These are phyloP conservation scores for Orcinus orca DNA, from an alignment of 2,113 vertebrate species.

Conservation along the genomic window DNA sequence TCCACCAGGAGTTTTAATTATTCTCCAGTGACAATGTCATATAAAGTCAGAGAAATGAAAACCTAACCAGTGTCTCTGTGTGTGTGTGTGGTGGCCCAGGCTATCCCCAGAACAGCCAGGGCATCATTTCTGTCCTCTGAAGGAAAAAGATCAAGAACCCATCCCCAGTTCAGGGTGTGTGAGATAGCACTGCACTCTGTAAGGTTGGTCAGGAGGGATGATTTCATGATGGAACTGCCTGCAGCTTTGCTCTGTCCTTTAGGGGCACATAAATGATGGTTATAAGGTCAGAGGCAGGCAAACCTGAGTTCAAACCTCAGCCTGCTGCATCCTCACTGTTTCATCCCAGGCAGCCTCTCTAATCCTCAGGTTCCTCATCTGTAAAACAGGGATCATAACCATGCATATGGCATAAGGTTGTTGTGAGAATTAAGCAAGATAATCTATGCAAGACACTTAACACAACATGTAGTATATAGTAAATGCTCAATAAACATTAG, in stretches of 20 bases:
- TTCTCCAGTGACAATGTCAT: neutral
- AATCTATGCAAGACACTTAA: neutral
- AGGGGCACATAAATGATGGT: neutral
- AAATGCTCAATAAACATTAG: neutral
- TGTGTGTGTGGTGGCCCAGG: neutral
- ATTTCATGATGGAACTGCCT: neutral
- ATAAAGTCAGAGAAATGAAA: constrained; percentile 22
- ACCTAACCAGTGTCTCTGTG: neutral
- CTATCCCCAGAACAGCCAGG: neutral
- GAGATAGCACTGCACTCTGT: neutral
- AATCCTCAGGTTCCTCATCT: neutral
- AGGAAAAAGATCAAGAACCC: neutral
- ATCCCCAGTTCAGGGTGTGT: neutral
- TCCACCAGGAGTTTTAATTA: constrained; percentile 18
- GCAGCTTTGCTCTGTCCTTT: neutral
- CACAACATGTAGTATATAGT: neutral
- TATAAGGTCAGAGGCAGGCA: neutral
- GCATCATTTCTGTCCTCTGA: neutral
- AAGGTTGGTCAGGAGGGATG: neutral
- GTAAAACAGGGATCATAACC: neutral
- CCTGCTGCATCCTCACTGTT: neutral
- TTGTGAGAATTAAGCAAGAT: neutral
- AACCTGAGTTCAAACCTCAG: neutral
- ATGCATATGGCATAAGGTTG: neutral
- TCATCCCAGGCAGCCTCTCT: too few relatives aligned